These are phyloP conservation scores for Aethes cnicana DNA, from an alignment of 2,888 invertebrate genomes.

Conservation along the genomic window DNA sequence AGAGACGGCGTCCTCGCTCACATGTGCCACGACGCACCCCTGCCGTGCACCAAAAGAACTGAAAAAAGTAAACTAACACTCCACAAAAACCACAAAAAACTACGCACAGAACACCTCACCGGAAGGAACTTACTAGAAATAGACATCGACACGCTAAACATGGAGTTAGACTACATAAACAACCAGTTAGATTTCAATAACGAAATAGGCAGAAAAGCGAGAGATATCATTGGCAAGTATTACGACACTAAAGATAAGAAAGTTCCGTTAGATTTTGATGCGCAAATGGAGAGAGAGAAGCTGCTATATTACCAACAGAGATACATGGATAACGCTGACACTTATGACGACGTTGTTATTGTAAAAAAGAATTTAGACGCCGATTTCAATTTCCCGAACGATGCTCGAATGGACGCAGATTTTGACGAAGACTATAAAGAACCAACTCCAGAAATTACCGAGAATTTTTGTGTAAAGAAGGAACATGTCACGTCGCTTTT, in stretches of 20 bases:
- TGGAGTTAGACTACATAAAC: constrained; percentile 73
- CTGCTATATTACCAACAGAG: constrained; percentile 73
- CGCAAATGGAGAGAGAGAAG: constrained; percentile 79
- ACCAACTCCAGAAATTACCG: constrained; percentile 63
- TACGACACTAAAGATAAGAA: constrained; percentile 63
- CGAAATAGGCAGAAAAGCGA: constrained; percentile 69
- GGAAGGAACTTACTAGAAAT: constrained; percentile 59
- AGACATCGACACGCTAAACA: constrained; percentile 69
- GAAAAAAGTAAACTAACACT: constrained; percentile 41
- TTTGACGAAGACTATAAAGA: constrained; percentile 75
- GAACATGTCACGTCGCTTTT: constrained; percentile 90
- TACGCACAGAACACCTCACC: constrained; percentile 41
- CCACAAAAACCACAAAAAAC: constrained; percentile 46
- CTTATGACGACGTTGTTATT: constrained; percentile 74
- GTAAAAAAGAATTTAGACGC: constrained; percentile 78
- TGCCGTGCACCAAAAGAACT: constrained; percentile 86
- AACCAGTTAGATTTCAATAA: constrained; percentile 72
- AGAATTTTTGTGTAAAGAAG: constrained; percentile 83
- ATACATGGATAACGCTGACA: constrained; percentile 70
- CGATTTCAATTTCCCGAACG: constrained; percentile 77
- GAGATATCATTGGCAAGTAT: constrained; percentile 70
- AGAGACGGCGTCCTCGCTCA: constrained; percentile 92
- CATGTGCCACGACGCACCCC: constrained; percentile 90
- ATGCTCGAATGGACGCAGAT: constrained; percentile 68
- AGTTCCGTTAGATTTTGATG: constrained; percentile 70